Conservation (phyloP, 1,140 invertebrate genomes). For the Vollenhovia emeryi region DNA sequence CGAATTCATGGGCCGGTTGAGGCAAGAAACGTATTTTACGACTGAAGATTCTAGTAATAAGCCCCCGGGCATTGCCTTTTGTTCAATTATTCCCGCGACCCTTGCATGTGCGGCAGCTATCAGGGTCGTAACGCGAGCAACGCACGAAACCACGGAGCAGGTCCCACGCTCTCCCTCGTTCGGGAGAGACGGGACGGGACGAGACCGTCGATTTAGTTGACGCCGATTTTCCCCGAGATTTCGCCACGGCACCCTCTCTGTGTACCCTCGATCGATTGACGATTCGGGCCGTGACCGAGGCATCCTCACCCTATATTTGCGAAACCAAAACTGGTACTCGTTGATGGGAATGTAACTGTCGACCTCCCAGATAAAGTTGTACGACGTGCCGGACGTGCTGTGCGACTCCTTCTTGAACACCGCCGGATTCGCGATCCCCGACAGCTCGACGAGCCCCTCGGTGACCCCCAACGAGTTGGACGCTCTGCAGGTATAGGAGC, state of each 20-base stretch:
- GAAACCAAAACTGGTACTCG: conserved; percentile 90
- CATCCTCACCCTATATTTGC: conserved; percentile 80
- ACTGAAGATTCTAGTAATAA: conserved; percentile 29
- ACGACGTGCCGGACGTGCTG: conserved; percentile 83
- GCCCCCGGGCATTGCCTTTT: neutral
- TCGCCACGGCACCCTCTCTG: neutral
- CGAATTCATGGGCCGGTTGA: neutral
- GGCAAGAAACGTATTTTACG: neutral
- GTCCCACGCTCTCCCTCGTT: neutral
- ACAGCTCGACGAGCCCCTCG: conserved; percentile 86
- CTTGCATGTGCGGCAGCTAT: conserved; percentile 23
- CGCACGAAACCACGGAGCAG: neutral
- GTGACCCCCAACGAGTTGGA: conserved; percentile 89
- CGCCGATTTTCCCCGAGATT: neutral
- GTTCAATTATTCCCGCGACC: conserved; percentile 15
- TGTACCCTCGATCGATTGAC: neutral
- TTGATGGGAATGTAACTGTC: conserved; percentile 91
- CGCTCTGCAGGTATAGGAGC: conserved; percentile 91
- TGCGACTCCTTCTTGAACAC: conserved; percentile 87
- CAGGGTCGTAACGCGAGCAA: conserved; percentile 16
- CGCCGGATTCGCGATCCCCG: conserved; percentile 87
- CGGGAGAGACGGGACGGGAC: neutral
- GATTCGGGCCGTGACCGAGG: neutral
- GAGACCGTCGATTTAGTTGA: neutral
- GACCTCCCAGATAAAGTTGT: conserved; percentile 91